Evolutionary conservation across 2,113 vertebrate genomes (phyloP), one percentile per base, ranked within the genome.

Genomic region (Coptodon rendalli): DNA sequence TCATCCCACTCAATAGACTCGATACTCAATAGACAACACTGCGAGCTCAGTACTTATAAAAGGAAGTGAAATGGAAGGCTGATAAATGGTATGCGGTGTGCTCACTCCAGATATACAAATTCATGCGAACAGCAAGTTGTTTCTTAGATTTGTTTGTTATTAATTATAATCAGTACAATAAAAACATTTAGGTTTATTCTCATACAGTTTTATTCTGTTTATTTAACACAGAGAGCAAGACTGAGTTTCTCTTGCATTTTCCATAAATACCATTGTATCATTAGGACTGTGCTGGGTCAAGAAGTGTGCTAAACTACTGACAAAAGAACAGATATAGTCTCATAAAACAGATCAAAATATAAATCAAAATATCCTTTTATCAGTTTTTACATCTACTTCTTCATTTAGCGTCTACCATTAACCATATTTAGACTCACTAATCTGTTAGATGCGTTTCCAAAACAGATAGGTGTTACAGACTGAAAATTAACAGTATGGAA

Each of bases 1-100:
- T 87, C 81, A 92, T 90, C 91, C 61, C 82, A 19, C 83, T 87
- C 82, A 63, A 40, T 38, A 82, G 81, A 86, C 78, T 82, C 40
- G 17, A 34, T 76, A 59, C 83, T 90, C 57, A 48, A 45, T 50
- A 84, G 83, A 89, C 80, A 48, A 34, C 56, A 19, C 48, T 61
- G 53, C 54, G 22, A 54, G 59, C 50, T 73, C 71, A 71, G 17
- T 81, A 81, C 71, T 87, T 85, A 82, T 27, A 53, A 36, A 87
- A 89, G 48, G 29, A 83, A 63, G 45, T 9, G 14, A 86, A 86
- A 79, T 29, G 50, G 38, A 50, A 45, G 22, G 27, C 31, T 80
- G 14, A 50, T 71, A 71, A 88, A 83, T 78, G 22, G 13, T 43
- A 16, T 71, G 31, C 14, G 6, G 19, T 24, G n/a, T 19, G 19